Conservation (phyloP, 2,888 invertebrate species). For the Tethea ocularis region DNA sequence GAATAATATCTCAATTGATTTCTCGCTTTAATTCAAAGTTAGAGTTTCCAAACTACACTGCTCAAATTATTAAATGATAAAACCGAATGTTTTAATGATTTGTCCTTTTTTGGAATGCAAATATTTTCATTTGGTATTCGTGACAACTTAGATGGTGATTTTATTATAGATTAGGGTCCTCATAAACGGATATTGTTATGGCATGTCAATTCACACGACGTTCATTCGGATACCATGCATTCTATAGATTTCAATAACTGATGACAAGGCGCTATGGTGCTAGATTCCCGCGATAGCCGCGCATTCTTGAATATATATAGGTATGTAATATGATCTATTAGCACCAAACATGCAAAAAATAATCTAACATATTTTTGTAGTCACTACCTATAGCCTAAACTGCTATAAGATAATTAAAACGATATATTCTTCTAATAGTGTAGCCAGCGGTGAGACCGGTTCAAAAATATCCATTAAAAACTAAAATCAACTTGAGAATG, state of each 20-base stretch:
- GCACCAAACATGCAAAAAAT: too few species aligned
- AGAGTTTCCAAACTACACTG: too few species aligned
- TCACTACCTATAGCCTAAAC: too few species aligned
- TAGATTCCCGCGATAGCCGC: not conserved
- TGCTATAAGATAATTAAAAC: too few species aligned
- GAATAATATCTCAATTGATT: too few species aligned
- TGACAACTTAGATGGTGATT: not conserved
- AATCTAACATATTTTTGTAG: too few species aligned
- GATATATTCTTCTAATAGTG: too few species aligned
- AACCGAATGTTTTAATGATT: not conserved
- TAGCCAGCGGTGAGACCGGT: not conserved
- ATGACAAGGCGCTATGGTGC: conserved; percentile 4
- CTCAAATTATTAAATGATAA: not conserved
- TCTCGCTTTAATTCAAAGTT: too few species aligned
- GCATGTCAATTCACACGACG: conserved; percentile 1
- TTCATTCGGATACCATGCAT: not conserved
- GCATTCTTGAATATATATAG: not conserved
- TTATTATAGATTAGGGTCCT: conserved; percentile 1
- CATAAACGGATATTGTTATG: not conserved
- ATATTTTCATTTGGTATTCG: not conserved
- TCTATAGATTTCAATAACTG: not conserved
- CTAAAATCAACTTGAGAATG: not conserved
- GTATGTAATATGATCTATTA: too few species aligned
- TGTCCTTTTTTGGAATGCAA: not conserved
- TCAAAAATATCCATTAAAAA: not conserved